Conservation (phyloP, 2,113 vertebrate genomes). For the Scopus umbretta region DNA sequence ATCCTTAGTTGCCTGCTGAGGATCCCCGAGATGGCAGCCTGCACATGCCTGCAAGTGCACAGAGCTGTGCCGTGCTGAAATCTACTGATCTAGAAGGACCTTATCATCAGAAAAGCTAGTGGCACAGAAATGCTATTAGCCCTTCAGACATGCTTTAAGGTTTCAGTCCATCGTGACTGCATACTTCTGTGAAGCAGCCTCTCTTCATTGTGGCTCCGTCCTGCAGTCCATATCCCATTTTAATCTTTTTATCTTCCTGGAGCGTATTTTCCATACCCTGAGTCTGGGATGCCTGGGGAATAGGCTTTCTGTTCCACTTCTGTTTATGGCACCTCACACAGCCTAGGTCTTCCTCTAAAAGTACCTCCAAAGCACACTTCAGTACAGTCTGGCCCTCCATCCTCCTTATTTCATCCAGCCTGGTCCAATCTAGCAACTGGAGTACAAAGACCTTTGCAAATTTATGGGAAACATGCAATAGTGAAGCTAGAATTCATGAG, state of each 20-base stretch:
- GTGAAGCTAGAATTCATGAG: neutral
- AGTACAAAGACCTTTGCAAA: neutral
- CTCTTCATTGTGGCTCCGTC: neutral
- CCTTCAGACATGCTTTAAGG: neutral
- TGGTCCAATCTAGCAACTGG: neutral
- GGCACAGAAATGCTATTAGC: neutral
- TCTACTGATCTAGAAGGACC: neutral
- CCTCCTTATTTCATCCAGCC: neutral
- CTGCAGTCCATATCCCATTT: neutral
- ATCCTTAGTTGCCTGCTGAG: neutral
- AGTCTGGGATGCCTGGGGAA: neutral
- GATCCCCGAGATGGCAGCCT: neutral
- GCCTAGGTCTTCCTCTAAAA: neutral
- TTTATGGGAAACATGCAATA: neutral
- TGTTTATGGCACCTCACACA: neutral
- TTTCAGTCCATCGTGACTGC: neutral
- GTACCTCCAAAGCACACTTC: neutral
- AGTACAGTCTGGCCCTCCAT: neutral
- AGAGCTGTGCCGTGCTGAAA: neutral
- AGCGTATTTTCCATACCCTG: neutral
- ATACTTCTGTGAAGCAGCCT: neutral
- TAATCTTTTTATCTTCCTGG: neutral
- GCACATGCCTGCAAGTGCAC: rapidly evolving
- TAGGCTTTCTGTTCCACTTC: neutral
- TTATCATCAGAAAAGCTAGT: neutral